Percentiles rank a stretch among this genome's conserved stretches.
phyloP scores from a whole-genome alignment of 2,113 vertebrate species.

The Stegostoma tigrinum region DNA sequence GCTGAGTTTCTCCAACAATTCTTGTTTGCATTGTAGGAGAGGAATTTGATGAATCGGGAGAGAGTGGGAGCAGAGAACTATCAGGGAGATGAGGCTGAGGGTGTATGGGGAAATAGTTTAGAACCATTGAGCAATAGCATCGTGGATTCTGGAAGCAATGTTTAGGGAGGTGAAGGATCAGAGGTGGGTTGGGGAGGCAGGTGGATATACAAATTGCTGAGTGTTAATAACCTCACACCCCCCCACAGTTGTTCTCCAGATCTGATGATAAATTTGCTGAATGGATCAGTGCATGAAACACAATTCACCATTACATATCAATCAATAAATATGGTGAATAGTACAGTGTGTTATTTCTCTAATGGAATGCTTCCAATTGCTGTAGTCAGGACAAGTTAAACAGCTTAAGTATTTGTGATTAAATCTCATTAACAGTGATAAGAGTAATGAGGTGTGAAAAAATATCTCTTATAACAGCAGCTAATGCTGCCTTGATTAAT shows the following conservation, averaged over 20 bases:
- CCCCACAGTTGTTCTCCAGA: not conserved
- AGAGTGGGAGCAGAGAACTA: too few relatives aligned
- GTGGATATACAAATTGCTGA: too few relatives aligned
- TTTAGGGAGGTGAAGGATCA: not conserved
- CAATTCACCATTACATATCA: not conserved
- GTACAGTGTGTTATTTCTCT: not conserved
- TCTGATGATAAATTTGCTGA: not conserved
- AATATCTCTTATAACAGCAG: not conserved
- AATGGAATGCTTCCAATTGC: not conserved
- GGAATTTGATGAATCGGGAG: too few relatives aligned
- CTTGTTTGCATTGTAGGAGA: too few relatives aligned
- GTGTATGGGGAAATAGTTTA: not conserved
- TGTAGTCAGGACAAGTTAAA: not conserved
- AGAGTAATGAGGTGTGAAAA: not conserved
- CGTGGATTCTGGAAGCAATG: not conserved
- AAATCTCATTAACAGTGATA: not conserved
- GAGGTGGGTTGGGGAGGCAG: not conserved
- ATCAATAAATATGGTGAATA: not conserved
- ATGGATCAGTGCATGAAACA: not conserved
- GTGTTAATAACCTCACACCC: not conserved
- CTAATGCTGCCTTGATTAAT: not conserved
- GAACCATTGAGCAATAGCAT: not conserved
- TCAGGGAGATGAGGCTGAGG: not conserved
- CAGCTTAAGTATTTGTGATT: not conserved
- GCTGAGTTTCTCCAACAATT: too few relatives aligned